These are phyloP conservation scores for Clarias magur DNA, from an alignment of 2,113 vertebrate genomes.

Conservation along the genomic window DNA sequence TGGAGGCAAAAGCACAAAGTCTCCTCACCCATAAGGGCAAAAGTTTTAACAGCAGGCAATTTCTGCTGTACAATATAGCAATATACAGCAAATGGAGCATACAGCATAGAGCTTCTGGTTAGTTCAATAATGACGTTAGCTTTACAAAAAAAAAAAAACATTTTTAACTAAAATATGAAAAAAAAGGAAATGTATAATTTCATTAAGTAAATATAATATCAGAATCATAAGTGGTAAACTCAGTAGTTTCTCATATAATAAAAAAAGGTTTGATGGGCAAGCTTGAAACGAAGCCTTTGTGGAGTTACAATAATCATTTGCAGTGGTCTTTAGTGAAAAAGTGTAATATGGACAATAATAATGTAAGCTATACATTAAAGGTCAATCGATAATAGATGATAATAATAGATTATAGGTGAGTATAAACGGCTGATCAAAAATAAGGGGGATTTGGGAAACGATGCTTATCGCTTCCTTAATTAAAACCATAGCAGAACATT, in stretches of 20 bases:
- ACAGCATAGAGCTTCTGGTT: conserved; percentile 48
- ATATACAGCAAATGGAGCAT: conserved; percentile 51
- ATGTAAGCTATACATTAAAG: neutral
- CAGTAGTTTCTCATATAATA: conserved; percentile 37
- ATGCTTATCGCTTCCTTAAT: neutral
- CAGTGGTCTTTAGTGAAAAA: conserved; percentile 22
- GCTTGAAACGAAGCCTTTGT: neutral
- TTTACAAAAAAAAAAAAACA: conserved; percentile 36
- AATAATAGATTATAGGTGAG: neutral
- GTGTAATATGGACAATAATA: conserved; percentile 1
- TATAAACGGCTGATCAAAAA: neutral
- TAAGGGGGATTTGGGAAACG: neutral
- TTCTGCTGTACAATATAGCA: conserved; percentile 8
- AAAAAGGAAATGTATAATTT: conserved; percentile 24
- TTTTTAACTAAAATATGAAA: conserved; percentile 34
- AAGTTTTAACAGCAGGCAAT: conserved; percentile 6
- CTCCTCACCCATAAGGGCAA: neutral
- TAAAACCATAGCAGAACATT: conserved; percentile 11
- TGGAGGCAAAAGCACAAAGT: conserved; percentile 2
- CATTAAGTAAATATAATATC: conserved; percentile 21
- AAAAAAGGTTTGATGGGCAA: neutral
- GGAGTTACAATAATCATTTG: neutral
- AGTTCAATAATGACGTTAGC: conserved; percentile 26
- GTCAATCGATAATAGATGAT: neutral
- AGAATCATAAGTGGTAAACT: conserved; percentile 44